Conservation (phyloP, 2,797 vertebrate species). For the Hirundo rustica region DNA sequence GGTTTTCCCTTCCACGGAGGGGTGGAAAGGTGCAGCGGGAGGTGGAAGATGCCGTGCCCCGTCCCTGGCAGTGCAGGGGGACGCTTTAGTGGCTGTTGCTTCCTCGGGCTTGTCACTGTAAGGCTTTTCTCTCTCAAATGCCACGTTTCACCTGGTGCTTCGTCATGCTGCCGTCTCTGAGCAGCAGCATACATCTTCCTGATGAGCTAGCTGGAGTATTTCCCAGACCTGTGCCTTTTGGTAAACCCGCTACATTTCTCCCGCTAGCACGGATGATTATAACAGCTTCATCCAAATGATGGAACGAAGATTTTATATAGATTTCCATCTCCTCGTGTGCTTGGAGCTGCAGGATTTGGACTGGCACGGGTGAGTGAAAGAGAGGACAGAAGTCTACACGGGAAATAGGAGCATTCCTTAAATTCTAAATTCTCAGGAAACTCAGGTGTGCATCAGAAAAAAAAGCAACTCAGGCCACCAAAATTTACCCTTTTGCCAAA, state of each 20-base stretch:
- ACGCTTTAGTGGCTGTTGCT: neutral
- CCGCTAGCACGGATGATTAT: neutral
- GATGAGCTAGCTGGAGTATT: neutral
- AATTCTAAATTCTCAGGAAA: neutral
- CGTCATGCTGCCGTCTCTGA: neutral
- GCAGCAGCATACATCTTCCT: neutral
- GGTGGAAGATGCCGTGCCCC: neutral
- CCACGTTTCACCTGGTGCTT: slow-evolving; percentile 6
- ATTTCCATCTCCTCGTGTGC: neutral
- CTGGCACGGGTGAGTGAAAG: neutral
- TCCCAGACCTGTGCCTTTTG: neutral
- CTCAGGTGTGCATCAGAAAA: neutral
- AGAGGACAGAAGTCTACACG: neutral
- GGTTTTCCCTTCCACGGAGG: neutral
- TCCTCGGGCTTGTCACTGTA: neutral
- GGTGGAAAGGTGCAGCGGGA: neutral
- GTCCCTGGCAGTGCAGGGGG: neutral
- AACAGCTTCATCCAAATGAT: neutral
- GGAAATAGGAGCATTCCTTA: neutral
- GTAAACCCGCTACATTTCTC: neutral
- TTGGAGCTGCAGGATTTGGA: neutral
- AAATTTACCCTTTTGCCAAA: neutral
- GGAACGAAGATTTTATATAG: neutral
- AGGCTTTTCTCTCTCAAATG: neutral
- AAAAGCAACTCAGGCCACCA: neutral